Base-by-base conservation (phyloP, 2,113 vertebrate species). In the Peromyscus maniculatus region DNA sequence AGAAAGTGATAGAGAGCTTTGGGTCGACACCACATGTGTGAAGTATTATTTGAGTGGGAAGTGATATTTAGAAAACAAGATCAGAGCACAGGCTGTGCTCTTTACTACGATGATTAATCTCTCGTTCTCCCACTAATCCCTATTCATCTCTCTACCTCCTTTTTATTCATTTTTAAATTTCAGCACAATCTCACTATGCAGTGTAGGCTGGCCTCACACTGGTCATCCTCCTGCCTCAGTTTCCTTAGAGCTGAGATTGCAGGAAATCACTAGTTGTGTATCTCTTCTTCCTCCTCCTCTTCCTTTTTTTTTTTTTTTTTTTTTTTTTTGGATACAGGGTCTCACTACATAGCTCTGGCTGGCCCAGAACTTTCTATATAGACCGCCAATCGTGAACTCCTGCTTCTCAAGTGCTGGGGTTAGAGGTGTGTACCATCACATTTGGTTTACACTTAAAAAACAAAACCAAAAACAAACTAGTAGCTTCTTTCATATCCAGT, bases 31-130 rank as follows among this genome's bases (percentile, higher is more conserved):
- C 78, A 33, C 33, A 16, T 36, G 1, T 52, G 21, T 87, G 93
- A 88, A 36, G 33, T 59, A 39, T 31, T 62, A 36, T 59, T 66
- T 49, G 31, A 49, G 31, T 88, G 59, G 92, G 22, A 43, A 89
- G 69, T 7, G 49, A 12, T 33, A 55, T 43, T 89, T 82, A 96
- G 94, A 59, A 95, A 96, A 62, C 31, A 74, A 84, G 75, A 91
- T 19, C 7, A 26, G 2, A 43, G 33, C n/a, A 24, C 22, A 64
- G 64, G 17, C 52, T 80, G 21, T 83, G 33, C 4, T 83, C 72
- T 59, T 24, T 82, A 10, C 13, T 52, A 0, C 12, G 36, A 55
- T 59, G 0, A 13, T 78, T 96, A 52, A n/a, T 57, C 46, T 31
- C 10, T 74, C 55, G 72, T 43, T 31, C 36, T 43, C 31, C 22